Base-by-base conservation (phyloP, 2,113 vertebrate genomes). In the Circaetus gallicus region DNA sequence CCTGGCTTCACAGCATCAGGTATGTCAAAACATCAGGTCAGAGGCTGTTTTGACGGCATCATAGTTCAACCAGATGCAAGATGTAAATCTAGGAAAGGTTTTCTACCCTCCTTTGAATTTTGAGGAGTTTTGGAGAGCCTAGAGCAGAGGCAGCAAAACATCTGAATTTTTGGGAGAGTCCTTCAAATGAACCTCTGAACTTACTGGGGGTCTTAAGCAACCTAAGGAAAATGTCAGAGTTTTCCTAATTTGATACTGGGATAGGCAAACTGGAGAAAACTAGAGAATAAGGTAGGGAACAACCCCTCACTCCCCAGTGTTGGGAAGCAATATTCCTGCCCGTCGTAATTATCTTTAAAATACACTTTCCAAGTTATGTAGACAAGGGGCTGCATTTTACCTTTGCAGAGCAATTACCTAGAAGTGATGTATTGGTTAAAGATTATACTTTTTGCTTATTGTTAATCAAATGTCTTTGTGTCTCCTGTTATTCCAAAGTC, bases 141-240 rank as follows among this genome's bases (percentile, higher is more conserved):
- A 16, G 26, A 76, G 49, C 11, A 36, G 29, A 90, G 24, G 15
- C 13, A 70, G 31, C 8, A 78, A 78, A 93, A 38, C 9, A 43
- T 10, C 21, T 79, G 52, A 67, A 52, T 45, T 69, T 77, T 36
- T 36, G 49, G 11, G 29, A 55, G 4, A 38, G 18, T 71, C 20
- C n/a, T 69, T 90, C 32, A 53, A 40, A 79, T 7, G 50, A 53
- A 77, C 32, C 13, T 40, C 19, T 25, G 18, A 81, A 62, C 6
- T 66, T 91, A 29, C 38, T 0, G 1, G 13, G 13, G 1, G 0
- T 31, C 4, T 0, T 40, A 61, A 45, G 17, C 22, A 9, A 40
- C 29, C 13, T 55, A 32, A 43, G 10, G 45, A 80, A 88, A 82
- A 42, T 26, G 7, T 56, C 47, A 43, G 61, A 13, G 5, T 71